Evolutionary conservation across 2,888 invertebrate species (phyloP), one percentile per base, ranked within the genome.

Genomic region (Acrobasis consociella): DNA sequence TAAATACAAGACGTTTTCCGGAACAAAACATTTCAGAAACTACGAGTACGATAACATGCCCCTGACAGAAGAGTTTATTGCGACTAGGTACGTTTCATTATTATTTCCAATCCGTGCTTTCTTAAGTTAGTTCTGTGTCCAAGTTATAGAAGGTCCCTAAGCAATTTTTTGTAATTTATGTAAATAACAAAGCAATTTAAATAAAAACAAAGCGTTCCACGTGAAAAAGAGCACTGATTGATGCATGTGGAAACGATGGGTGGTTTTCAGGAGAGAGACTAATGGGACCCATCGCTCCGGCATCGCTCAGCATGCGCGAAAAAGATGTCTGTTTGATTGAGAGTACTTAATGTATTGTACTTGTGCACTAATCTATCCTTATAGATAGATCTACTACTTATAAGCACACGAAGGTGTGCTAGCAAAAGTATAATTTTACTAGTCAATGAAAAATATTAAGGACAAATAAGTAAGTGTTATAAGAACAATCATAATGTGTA

Each of bases 1-100:
- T n/a, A 13, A 46, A 13, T 5, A 46, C 11, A 5, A 46, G 46
- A 63, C 62, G 69, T 65, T 67, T 71, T 69, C 11, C 31, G 22
- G 9, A 9, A 49, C 58, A n/a, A 38, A 46, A 46, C 13, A 7
- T 46, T n/a, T n/a, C 46, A 3, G 13, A 46, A n/a, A 46, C 13
- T 46, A 46, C 46, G 13, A 5, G 11, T n/a, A 31, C 31, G 31
- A 31, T 31, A 8, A 31, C 8, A 31, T 31, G 31, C 31, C 7
- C 31, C 0, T n/a, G 46, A 46, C n/a, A 46, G 11, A 46, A 46
- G 42, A 42, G 5, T 42, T 42, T 42, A 42, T 42, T 22, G 3
- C 22, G 11, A 42, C 11, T 42, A 11, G 8, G 42, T 42, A n/a
- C n/a, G n/a, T 39, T 39, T 42, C 42, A 11, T 42, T 42, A 3